Evolutionary conservation across 2,113 vertebrate species (phyloP), one percentile per base, ranked within the genome.

Genomic region (Aix galericulata): DNA sequence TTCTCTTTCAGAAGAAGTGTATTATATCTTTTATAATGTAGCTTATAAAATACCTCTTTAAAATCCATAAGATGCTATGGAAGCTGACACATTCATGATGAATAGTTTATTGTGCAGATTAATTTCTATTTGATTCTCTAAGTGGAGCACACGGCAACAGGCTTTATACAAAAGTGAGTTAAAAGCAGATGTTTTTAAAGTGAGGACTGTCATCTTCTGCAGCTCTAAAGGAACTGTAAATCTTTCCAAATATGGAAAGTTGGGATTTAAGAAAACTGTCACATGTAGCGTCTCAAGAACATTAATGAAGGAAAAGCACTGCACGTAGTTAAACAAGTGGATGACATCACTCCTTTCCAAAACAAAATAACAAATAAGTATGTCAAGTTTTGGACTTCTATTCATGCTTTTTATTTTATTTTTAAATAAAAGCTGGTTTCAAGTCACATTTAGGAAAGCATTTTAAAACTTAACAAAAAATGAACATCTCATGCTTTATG

Each of bases 111-210:
- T 52, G 40, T 92, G 67, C 36, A 69, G 72, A 91, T 89, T 89
- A 78, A 94, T 95, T 91, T 90, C 46, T 53, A 42, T 1, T 91
- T 86, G 81, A 74, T 76, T 91, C 62, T 69, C 17, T 62, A 76
- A 92, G 53, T 31, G 69, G 52, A 92, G 66, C 46, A 66, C 48
- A 64, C 8, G 32, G 38, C 6, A 6, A 38, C 62, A 77, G 76
- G 72, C 27, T 93, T 82, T 75, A 48, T 25, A 88, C 23, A 58
- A 7, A 90, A 76, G 9, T 13, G 18, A 85, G 32, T 58, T 93
- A 67, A 76, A 92, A 92, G 88, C 38, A 88, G 48, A 53, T n/a
- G 67, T 17, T 38, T 87, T 89, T 77, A 58, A 95, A 93, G 86
- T 14, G 18, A 68, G 53, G 11, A 82, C 69, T 81, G 32, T 69